A percentile compares a stretch with the other conserved stretches of the same genome.
Conservation (phyloP, 2,888 invertebrate genomes). For the Agrochola lota region DNA sequence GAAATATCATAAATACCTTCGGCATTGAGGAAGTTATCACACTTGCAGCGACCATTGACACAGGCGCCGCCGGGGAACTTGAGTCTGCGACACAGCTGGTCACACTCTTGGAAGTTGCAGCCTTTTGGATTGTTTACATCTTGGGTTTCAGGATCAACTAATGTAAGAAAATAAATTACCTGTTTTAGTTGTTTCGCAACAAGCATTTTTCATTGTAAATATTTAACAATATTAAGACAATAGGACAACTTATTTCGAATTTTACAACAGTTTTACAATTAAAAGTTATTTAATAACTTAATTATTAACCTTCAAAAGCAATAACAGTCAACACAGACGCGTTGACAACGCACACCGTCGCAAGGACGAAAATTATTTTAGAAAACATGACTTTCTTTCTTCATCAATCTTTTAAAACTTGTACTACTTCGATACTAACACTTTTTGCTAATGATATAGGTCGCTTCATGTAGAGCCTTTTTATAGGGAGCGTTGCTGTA, state of each 20-base stretch:
- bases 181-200: neutral
- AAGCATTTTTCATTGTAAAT: too few relatives aligned
- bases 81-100: slow-evolving; percentile 42
- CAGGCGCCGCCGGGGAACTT: slow-evolving; percentile 39
- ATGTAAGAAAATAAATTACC: neutral
- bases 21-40: slow-evolving; percentile 24
- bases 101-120: slow-evolving; percentile 30
- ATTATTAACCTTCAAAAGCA: slow-evolving; percentile 49
- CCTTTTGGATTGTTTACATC: neutral
- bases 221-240: too few relatives aligned
- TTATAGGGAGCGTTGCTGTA: slow-evolving; percentile 43
- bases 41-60: slow-evolving; percentile 52
- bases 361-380: slow-evolving; percentile 45
- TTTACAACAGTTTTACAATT: too few relatives aligned
- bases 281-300: too few relatives aligned
- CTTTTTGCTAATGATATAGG: slow-evolving; percentile 13
- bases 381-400: slow-evolving; percentile 39
- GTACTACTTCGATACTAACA: neutral
- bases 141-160: slow-evolving; percentile 13
- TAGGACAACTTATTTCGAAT: too few relatives aligned
- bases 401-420: neutral
- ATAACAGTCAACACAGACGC: slow-evolving; percentile 52
- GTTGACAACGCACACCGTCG: slow-evolving; percentile 40
- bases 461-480: neutral
- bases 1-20: slow-evolving; percentile 21